phyloP scores from a whole-genome alignment of 1,140 invertebrate species.

The Telenomus remus region DNA sequence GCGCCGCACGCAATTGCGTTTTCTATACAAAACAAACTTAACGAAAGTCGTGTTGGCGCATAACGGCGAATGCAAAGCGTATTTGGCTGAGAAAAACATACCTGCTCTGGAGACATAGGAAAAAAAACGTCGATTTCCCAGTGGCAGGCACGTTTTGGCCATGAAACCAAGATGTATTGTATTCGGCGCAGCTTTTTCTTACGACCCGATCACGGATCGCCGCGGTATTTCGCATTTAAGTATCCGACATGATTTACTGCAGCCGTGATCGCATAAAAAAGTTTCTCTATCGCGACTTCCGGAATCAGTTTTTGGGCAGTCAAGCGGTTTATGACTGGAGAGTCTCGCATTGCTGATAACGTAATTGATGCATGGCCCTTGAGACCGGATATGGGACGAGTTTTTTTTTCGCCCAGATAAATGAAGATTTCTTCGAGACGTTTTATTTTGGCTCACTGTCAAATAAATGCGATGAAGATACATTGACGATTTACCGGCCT shows the following conservation, averaged over 20 bases:
- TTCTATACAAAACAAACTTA: not conserved
- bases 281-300: constrained; percentile 11
- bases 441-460: not conserved
- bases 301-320: constrained; percentile 20
- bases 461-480: not conserved
- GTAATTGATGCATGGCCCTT: constrained; percentile 16
- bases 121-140: constrained; percentile 19
- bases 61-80: constrained; percentile 17
- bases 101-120: constrained; percentile 1
- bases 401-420: constrained; percentile 14
- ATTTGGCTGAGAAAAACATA: not conserved
- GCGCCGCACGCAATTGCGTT: constrained; percentile 17
- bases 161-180: constrained; percentile 35
- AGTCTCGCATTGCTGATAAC: constrained; percentile 4
- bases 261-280: constrained; percentile 13
- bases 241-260: constrained; percentile 14
- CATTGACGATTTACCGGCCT: not conserved
- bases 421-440: not conserved
- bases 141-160: constrained; percentile 24
- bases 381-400: constrained; percentile 3
- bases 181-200: constrained; percentile 3
- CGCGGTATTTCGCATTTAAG: constrained; percentile 26
- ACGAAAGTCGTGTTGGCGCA: constrained; percentile 24
- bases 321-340: not conserved
- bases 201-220: constrained; percentile 11